Conservation (phyloP, 2,888 invertebrate genomes). For the Noctua fimbriata region DNA sequence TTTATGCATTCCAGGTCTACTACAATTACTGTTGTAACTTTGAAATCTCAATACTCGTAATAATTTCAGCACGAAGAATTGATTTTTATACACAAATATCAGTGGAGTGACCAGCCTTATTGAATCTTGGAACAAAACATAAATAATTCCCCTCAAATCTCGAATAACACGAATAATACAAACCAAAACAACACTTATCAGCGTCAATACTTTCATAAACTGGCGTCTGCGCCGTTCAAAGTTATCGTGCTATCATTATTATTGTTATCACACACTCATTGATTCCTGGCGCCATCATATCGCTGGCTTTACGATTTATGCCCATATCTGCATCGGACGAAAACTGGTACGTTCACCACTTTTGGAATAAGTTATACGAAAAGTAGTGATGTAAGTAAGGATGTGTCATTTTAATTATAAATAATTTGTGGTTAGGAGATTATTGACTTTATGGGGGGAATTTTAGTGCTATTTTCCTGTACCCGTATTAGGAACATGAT, state of each 20-base stretch:
- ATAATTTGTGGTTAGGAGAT: conserved; percentile 5
- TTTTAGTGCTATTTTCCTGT: conserved; percentile 19
- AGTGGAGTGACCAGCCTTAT: background rate
- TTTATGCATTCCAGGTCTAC: background rate
- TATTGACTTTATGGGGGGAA: background rate
- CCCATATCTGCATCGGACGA: conserved; percentile 49
- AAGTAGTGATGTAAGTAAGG: conserved; percentile 16
- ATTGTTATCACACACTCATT: conserved; percentile 70
- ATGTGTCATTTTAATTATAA: conserved; percentile 31
- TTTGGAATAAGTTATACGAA: conserved; percentile 5
- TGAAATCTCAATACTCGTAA: background rate
- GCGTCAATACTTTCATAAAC: conserved; percentile 56
- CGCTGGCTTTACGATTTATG: conserved; percentile 52
- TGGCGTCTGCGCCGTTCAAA: conserved; percentile 65
- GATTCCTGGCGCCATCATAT: conserved; percentile 73
- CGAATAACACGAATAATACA: conserved; percentile 23
- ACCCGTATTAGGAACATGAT: background rate
- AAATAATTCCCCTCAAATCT: background rate
- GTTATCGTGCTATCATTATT: conserved; percentile 70
- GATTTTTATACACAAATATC: background rate
- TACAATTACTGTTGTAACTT: background rate
- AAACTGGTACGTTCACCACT: conserved; percentile 14
- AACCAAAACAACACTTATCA: conserved; percentile 57
- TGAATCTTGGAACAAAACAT: background rate
- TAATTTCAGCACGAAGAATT: background rate